Percentiles rank a stretch among this genome's conserved stretches.
These are phyloP conservation scores for Cryptomyrus ogoouensis DNA, from an alignment of 2,113 vertebrate species.

Conservation along the genomic window DNA sequence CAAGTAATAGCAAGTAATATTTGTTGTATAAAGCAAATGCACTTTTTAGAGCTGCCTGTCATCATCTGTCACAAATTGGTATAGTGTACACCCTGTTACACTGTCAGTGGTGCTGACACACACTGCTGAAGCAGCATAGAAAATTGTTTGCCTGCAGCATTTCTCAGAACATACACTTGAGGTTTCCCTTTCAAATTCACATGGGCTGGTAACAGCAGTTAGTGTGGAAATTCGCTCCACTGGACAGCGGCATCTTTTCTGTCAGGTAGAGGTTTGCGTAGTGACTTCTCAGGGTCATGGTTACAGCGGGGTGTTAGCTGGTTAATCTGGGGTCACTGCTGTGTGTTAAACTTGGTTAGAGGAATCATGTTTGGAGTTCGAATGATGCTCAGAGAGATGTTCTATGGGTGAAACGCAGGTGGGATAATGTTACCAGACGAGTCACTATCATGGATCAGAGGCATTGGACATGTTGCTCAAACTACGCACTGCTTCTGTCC, in stretches of 20 bases:
- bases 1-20: background rate
- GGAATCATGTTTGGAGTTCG: background rate
- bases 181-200: background rate
- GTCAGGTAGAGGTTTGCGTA: background rate
- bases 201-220: background rate
- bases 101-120: background rate
- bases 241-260: background rate
- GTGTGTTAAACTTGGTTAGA: background rate
- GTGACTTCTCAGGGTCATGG: background rate
- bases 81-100: background rate
- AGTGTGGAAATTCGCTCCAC: background rate
- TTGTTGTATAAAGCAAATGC: background rate
- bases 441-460: background rate
- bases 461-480: background rate
- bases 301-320: background rate
- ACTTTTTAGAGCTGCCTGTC: background rate
- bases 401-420: background rate
- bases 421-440: background rate
- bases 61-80: background rate
- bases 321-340: background rate
- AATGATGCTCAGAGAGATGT: background rate
- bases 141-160: background rate
- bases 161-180: background rate
- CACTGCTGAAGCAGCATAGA: background rate
- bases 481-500: background rate